Conservation (phyloP, 1,140 invertebrate genomes). For the Galendromus occidentalis region DNA sequence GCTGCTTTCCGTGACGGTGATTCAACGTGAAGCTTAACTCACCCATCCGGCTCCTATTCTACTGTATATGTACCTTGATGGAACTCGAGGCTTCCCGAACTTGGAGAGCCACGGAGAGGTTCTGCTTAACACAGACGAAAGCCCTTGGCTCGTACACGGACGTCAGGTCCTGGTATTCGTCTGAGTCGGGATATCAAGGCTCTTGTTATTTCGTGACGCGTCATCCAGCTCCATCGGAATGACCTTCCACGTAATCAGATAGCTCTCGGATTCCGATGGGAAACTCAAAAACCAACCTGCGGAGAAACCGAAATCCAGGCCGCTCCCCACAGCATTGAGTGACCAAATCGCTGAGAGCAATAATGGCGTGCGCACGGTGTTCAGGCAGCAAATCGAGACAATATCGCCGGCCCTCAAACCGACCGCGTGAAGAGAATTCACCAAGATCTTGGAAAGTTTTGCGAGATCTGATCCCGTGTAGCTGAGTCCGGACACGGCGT, state of each 20-base stretch:
- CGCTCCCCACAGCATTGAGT: background rate
- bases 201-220: too few relatives aligned
- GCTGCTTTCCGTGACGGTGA: too few relatives aligned
- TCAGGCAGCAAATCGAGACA: background rate
- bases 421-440: background rate
- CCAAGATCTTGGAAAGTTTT: background rate
- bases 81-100: background rate
- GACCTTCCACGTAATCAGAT: too few relatives aligned
- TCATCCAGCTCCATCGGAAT: too few relatives aligned
- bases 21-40: too few relatives aligned
- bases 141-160: background rate
- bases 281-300: background rate
- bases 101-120: background rate
- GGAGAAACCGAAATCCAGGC: background rate
- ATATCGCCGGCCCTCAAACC: background rate
- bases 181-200: too few relatives aligned
- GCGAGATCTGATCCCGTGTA: background rate
- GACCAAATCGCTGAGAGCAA: background rate
- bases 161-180: background rate
- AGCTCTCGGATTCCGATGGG: too few relatives aligned
- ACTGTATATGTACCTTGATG: background rate
- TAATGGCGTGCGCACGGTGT: background rate
- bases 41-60: too few relatives aligned
- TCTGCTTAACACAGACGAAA: background rate
- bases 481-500: background rate